Base-by-base conservation (phyloP, 2,113 vertebrate species). In the Siniperca chuatsi region DNA sequence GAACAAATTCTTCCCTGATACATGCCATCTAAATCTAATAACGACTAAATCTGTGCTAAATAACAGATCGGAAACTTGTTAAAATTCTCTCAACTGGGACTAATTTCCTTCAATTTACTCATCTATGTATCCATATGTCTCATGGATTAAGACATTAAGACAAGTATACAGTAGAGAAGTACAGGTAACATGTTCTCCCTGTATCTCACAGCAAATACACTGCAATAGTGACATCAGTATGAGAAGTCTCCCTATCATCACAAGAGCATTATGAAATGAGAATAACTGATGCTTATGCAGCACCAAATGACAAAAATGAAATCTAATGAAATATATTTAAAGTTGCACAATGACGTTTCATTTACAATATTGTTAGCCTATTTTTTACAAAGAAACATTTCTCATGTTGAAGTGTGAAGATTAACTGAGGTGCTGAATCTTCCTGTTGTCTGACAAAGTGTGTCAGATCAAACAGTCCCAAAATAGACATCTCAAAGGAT, bases 401-500 rank as follows among this genome's bases (percentile, higher is more conserved):
- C 57, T 44, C 29, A 25, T 12, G n/a, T 33, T 73, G 5, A 37
- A 20, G 29, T 54, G 35, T 62, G 46, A 66, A 78, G 44, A 73
- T 54, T 18, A 75, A 68, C 52, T 62, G 6, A 16, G 15, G 7
- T 46, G 35, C 20, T 76, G 54, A 57, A 69, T 35, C n/a, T 29
- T 42, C 37, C 29, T 54, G 2, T 20, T 61, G 23, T 58, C 66
- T 60, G 55, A 85, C 46, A 78, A 85, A 87, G 37, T 83, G 71
- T 12, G 78, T 84, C 52, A 83, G 48, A 84, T 78, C 70, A 61
- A 44, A 64, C 40, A 4, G 8, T 61, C 58, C 69, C 33, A 81
- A 76, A 90, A 90, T 92, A 88, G 81, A 15, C 68, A 46, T 62
- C 69, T 83, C 71, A 23, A 62, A 82, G 15, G 13, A 86, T 85